Base-by-base conservation (phyloP, 2,797 vertebrate species). In the Microtus obscurus region DNA sequence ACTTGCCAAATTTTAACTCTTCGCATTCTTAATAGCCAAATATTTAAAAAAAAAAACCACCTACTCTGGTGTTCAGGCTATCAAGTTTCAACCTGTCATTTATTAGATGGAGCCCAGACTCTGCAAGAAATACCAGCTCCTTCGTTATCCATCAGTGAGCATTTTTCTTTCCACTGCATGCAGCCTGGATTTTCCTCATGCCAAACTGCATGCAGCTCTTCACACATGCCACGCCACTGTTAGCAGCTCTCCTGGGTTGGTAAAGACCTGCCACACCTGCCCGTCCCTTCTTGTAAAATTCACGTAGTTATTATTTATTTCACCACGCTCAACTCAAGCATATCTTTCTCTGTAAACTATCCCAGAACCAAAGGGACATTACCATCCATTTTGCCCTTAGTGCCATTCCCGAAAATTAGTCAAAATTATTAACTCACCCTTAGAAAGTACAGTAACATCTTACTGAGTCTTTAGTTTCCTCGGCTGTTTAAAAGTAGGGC, bases 11-110 rank as follows among this genome's bases (percentile, higher is more conserved):
- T 56, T 92, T 74, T 83, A 87, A 89, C 67, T 31, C 23, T 89
- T 95, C 12, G 2, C n/a, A 83, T 94, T 77, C 87, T 89, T 51
- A 82, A 89, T 29, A 96, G 73, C 67, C n/a, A 86, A 95, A 83
- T 7, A 85, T 23, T 78, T 6, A 56, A 56, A 56, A 59, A 59
- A 59, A 56, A 56, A 56, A 56, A 56, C 40, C 2, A 17, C 21
- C n/a, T 43, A 74, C 59, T 89, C 53, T 78, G 81, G 86, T 79
- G 92, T 63, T 81, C 16, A 78, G 45, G 25, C 23, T 45, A 63
- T 74, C 69, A 53, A 23, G 85, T 86, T 88, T 90, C 23, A 85
- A 45, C 25, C 7, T 92, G 6, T 94, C 12, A 37, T 74, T 45
- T 78, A 87, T 40, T 34, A 74, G 74, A 79, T 88, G 69, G 45